Evolutionary conservation across 2,888 invertebrate species (phyloP).

Genomic region (Meganola albula): DNA sequence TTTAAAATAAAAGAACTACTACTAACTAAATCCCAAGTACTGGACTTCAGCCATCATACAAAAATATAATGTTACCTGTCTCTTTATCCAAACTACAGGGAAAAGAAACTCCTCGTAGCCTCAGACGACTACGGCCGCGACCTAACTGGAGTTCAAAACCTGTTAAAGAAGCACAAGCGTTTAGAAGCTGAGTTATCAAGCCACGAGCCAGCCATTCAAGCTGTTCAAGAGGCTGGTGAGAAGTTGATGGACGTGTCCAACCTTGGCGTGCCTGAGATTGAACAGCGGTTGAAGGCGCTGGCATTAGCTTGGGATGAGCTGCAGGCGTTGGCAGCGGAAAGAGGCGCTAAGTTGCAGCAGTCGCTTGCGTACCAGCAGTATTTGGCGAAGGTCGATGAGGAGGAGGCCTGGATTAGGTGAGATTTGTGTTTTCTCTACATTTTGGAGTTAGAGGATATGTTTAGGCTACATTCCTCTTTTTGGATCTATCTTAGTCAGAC

Average conservation of each 20-base stretch:
- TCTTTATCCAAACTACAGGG: constrained; percentile 65
- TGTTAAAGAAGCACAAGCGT: constrained; percentile 99
- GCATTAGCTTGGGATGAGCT: constrained; percentile 96
- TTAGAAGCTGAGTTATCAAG: constrained; percentile 98
- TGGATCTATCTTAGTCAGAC: too few relatives aligned
- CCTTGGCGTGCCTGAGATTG: constrained; percentile 94
- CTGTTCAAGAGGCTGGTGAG: constrained; percentile 85
- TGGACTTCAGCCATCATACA: background rate
- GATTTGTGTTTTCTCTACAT: constrained; percentile 1
- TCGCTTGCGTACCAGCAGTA: constrained; percentile 98
- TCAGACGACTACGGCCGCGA: constrained; percentile 99
- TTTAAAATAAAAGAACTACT: too few relatives aligned
- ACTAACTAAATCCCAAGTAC: background rate
- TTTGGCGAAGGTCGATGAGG: constrained; percentile 97
- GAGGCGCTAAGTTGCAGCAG: constrained; percentile 97
- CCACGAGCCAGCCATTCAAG: constrained; percentile 98
- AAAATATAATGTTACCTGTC: background rate
- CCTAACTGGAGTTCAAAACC: constrained; percentile 97
- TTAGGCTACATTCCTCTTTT: too few relatives aligned
- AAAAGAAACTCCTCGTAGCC: constrained; percentile 97
- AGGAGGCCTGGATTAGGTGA: constrained; percentile 97
- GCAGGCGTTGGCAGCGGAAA: constrained; percentile 88
- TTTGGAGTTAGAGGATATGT: too few relatives aligned
- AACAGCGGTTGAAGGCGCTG: constrained; percentile 88
- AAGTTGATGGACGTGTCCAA: constrained; percentile 96